Evolutionary conservation across 2,797 vertebrate species (phyloP).

Genomic region (Peromyscus eremicus): DNA sequence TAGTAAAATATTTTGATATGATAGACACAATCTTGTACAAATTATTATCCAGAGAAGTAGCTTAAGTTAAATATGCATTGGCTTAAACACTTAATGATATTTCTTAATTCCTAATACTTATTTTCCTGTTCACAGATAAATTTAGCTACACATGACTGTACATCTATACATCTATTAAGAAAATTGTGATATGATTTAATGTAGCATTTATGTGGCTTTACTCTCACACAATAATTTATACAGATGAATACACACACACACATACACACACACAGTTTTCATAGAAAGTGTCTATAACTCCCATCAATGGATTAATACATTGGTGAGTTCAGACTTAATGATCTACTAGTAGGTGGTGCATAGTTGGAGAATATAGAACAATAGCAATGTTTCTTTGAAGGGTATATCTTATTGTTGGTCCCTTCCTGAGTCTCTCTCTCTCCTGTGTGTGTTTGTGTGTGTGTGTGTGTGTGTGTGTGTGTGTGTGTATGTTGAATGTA

Average conservation of each 20-base stretch:
- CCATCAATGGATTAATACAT: not conserved
- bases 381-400: not conserved
- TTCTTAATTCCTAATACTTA: conserved; percentile 49
- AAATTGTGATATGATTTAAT: not conserved
- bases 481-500: too few relatives aligned
- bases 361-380: not conserved
- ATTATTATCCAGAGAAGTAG: conserved; percentile 55
- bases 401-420: not conserved
- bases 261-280: not conserved
- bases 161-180: not conserved
- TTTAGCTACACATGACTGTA: conserved; percentile 30
- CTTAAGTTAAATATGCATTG: conserved; percentile 36
- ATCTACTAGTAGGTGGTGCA: not conserved
- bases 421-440: too few relatives aligned
- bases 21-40: conserved; percentile 23
- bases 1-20: conserved; percentile 62
- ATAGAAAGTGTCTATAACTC: not conserved
- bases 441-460: too few relatives aligned
- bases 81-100: conserved; percentile 24
- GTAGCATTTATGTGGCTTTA: not conserved
- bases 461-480: too few relatives aligned
- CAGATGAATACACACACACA: not conserved
- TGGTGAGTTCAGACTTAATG: not conserved
- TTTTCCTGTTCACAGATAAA: conserved; percentile 44
- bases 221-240: not conserved